A percentile compares a stretch with the other conserved stretches of the same genome.
Evolutionary conservation across 2,888 invertebrate genomes (phyloP).

Genomic region (Lydus trimaculatus): DNA sequence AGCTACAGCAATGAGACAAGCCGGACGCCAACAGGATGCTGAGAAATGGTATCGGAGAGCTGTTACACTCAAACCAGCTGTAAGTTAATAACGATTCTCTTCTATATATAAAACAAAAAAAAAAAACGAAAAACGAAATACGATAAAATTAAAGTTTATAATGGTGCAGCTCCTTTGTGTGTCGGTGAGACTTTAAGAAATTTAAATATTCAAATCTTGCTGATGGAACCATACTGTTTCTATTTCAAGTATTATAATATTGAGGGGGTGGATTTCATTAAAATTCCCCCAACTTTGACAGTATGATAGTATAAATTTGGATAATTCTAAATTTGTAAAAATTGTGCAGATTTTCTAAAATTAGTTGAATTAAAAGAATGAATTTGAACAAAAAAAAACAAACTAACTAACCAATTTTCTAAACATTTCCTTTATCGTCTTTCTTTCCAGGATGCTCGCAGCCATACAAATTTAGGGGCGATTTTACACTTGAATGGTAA

Average conservation of each 20-base stretch:
- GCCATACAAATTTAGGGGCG: conserved; percentile 94
- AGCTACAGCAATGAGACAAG: conserved; percentile 86
- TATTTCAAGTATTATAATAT: conserved; percentile 1
- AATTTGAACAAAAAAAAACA: neutral
- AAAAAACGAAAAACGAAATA: no score
- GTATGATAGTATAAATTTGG: neutral
- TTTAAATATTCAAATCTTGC: conserved; percentile 7
- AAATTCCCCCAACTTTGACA: neutral
- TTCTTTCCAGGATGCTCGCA: conserved; percentile 76
- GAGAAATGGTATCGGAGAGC: conserved; percentile 87
- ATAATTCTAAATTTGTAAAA: neutral
- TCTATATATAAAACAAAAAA: neutral
- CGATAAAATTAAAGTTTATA: neutral
- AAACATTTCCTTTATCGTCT: neutral
- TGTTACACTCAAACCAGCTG: conserved; percentile 59
- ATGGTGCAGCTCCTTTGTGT: conserved; percentile 7
- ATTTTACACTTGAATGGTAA: conserved; percentile 94
- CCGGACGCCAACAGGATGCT: conserved; percentile 81
- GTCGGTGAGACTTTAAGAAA: neutral
- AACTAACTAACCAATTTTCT: neutral
- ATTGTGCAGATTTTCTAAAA: neutral
- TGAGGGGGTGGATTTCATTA: conserved; percentile 2
- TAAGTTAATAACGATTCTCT: conserved; percentile 42
- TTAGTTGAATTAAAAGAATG: neutral
- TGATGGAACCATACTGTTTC: conserved; percentile 6